These are phyloP conservation scores for Conus ventricosus DNA, from an alignment of 1,140 invertebrate species.

Conservation along the genomic window DNA sequence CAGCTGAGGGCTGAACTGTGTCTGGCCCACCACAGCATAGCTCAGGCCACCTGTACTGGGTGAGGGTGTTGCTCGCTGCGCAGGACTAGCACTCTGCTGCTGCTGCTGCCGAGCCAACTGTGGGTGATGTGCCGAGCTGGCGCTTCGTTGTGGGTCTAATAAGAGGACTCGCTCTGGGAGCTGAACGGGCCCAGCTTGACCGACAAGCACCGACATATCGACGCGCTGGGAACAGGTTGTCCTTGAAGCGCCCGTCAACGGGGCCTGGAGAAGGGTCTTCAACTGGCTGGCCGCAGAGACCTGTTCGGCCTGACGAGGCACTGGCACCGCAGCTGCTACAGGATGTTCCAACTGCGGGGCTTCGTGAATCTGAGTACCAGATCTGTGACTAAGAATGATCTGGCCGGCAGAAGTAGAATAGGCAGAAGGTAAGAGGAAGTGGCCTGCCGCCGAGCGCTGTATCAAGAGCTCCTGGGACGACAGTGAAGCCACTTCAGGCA, in stretches of 20 bases:
- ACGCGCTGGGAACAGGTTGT: neutral
- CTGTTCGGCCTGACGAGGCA: neutral
- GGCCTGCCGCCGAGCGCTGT: neutral
- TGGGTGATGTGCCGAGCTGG: neutral
- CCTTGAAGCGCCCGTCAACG: neutral
- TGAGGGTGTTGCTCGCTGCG: neutral
- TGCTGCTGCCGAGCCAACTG: neutral
- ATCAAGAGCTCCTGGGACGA: neutral
- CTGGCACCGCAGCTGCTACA: neutral
- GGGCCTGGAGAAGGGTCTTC: neutral
- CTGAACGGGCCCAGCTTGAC: neutral
- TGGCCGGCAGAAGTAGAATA: neutral
- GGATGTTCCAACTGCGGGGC: neutral
- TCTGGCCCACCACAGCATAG: neutral
- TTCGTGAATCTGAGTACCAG: neutral
- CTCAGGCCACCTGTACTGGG: neutral
- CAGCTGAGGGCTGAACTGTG: neutral
- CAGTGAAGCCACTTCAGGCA: neutral
- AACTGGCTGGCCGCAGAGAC: neutral
- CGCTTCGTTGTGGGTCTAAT: neutral
- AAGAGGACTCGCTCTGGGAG: neutral
- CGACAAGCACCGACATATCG: neutral
- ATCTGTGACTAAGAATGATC: neutral
- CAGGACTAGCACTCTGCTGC: neutral
- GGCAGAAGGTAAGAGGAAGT: neutral